phyloP scores from a whole-genome alignment of 2,888 invertebrate genomes.

The Noctua comes region DNA sequence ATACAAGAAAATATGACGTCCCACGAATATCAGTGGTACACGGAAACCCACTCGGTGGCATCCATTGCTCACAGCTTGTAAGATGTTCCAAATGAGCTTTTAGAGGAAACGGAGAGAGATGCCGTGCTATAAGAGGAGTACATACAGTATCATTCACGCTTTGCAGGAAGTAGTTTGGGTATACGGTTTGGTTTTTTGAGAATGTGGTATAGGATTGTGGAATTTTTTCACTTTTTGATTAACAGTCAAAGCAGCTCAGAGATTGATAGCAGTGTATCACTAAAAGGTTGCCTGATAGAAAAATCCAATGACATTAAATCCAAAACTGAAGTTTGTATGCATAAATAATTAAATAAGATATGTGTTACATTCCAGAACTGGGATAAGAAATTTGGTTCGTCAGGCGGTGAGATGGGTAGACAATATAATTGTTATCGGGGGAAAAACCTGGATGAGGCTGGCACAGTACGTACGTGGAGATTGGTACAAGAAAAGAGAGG shows the following conservation, averaged over 20 bases:
- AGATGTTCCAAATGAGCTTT: constrained; percentile 34
- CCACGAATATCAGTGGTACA: constrained; percentile 24
- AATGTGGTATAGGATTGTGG: not conserved
- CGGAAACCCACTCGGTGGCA: constrained; percentile 44
- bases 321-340: not conserved
- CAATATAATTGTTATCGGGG: too few relatives aligned
- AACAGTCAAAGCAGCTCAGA: not conserved
- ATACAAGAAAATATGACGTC: constrained; percentile 33
- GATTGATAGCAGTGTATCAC: not conserved
- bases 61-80: constrained; percentile 35
- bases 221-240: not conserved
- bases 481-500: too few relatives aligned
- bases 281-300: not conserved
- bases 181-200: not conserved
- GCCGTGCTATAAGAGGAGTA: not conserved
- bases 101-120: not conserved
- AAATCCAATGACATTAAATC: not conserved
- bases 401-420: too few relatives aligned
- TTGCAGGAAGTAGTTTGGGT: not conserved
- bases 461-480: too few relatives aligned
- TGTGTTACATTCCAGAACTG: too few relatives aligned
- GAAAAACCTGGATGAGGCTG: too few relatives aligned
- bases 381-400: too few relatives aligned
- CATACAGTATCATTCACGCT: not conserved
- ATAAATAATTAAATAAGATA: not conserved